Evolutionary conservation across 2,113 vertebrate species (phyloP), one percentile per base, ranked within the genome.

Genomic region (Stigmatopora argus): DNA sequence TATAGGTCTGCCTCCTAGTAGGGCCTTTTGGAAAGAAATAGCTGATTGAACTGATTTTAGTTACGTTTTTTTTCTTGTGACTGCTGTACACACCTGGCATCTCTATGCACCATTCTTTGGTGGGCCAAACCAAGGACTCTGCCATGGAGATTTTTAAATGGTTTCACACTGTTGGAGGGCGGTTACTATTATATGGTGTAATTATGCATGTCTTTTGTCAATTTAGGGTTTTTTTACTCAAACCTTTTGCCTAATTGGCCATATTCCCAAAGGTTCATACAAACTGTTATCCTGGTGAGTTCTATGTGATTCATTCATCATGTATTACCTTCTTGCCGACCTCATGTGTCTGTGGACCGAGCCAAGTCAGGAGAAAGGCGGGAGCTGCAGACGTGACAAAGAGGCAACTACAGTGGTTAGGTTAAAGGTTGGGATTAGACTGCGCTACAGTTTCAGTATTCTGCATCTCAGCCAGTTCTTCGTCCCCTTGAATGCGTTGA

Each of bases 11-110:
- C 84, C 84, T 80, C 81, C 83, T 74, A 63, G 81, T 78, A 53
- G 62, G 70, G 64, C 62, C 65, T 77, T 80, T 69, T 59, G 45
- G 65, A 74, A 67, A 55, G 51, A 61, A 67, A 78, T 49, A 68
- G 64, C 73, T 72, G 73, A 77, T 78, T 81, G 80, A 80, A 79
- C 60, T 70, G 77, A 86, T 81, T 78, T 80, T 64, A 80, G 69
- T 78, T 77, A 53, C 55, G 64, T 31, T 73, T 77, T 68, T 61
- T 66, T 52, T 56, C 41, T 66, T 52, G 49, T 62, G 41, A 8
- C 38, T 64, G 59, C 55, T 62, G 67, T 60, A 73, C 63, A 79
- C 83, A 84, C 84, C 84, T 85, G 85, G 78, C 77, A 63, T 73
- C 71, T 85, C 79, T 78, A 75, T 85, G 73, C 70, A n/a, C 73